These are phyloP conservation scores for Eupithecia subumbrata DNA, from an alignment of 2,888 invertebrate genomes.

Conservation along the genomic window DNA sequence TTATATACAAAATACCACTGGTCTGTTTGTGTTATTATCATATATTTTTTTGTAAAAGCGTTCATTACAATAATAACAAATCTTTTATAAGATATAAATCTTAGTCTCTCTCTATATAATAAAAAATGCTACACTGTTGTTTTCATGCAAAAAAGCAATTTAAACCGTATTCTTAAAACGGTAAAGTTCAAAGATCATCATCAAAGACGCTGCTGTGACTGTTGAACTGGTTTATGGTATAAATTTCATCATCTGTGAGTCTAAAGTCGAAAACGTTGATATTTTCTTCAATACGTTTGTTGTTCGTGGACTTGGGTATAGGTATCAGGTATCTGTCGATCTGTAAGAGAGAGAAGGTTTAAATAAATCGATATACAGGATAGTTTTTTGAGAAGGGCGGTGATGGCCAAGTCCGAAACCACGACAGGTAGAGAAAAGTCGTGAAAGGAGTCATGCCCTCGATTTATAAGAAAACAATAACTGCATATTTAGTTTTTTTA, in stretches of 20 bases:
- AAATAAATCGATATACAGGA: background rate
- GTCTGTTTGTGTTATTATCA: background rate
- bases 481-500: too few species aligned
- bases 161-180: background rate
- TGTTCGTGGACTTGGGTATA: conserved; percentile 84
- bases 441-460: too few species aligned
- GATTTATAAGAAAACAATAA: too few species aligned
- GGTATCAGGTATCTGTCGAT: conserved; percentile 81
- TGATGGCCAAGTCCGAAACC: too few species aligned
- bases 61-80: background rate
- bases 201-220: conserved; percentile 57
- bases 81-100: background rate
- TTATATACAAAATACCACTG: background rate
- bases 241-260: conserved; percentile 77
- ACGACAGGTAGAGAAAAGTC: too few species aligned
- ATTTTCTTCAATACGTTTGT: conserved; percentile 78
- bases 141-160: background rate
- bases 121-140: background rate
- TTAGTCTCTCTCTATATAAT: background rate
- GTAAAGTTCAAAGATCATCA: conserved; percentile 28
- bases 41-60: background rate
- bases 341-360: conserved; percentile 52
- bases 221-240: conserved; percentile 76
- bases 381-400: too few species aligned
- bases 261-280: conserved; percentile 84